Conservation (phyloP, 1,140 invertebrate species). For the Coptotermes formosanus region DNA sequence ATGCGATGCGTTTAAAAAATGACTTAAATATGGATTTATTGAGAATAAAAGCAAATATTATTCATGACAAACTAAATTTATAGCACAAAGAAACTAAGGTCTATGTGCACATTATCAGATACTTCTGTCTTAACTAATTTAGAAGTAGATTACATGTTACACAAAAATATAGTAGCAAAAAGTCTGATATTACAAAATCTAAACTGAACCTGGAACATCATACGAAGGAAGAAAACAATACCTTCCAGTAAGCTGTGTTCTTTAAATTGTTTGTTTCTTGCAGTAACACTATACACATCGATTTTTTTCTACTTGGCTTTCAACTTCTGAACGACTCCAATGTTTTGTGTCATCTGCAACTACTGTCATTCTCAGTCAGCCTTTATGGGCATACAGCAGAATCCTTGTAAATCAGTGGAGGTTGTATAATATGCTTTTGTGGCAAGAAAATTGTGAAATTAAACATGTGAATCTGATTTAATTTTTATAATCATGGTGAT, state of each 20-base stretch:
- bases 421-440: neutral
- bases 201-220: neutral
- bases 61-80: slow-evolving; percentile 9
- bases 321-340: neutral
- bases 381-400: neutral
- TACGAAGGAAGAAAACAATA: neutral
- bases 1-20: neutral
- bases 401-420: slow-evolving; percentile 11
- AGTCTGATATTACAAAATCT: neutral
- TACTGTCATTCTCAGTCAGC: neutral
- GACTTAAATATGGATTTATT: neutral
- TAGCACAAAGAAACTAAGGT: neutral
- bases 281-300: neutral
- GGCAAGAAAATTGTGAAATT: slow-evolving; percentile 5
- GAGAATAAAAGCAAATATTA: neutral
- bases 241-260: neutral
- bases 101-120: neutral
- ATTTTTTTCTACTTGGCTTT: neutral
- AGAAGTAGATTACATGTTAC: slow-evolving; percentile 17
- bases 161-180: neutral
- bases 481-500: too few relatives aligned
- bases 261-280: neutral
- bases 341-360: neutral
- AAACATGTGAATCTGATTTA: neutral
- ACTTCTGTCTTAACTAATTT: slow-evolving; percentile 13